Evolutionary conservation across 2,888 invertebrate species (phyloP).

Genomic region (Desoria tigrina): DNA sequence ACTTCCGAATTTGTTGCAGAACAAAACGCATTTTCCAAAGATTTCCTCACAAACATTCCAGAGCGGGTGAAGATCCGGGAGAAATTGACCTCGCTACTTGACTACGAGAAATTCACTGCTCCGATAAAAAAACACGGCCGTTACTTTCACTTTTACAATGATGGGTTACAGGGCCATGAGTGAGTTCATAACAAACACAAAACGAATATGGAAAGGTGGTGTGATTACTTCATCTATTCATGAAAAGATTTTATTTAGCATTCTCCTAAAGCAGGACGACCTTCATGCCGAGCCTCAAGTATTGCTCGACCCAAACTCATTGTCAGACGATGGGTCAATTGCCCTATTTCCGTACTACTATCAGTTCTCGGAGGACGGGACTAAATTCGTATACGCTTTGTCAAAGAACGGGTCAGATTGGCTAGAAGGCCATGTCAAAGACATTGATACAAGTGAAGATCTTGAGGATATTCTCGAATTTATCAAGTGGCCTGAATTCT

Average conservation of each 20-base stretch:
- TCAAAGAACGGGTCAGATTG: constrained; percentile 3
- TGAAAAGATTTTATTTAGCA: too few relatives aligned
- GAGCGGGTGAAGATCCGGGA: constrained; percentile 72
- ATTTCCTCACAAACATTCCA: constrained; percentile 76
- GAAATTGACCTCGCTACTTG: constrained; percentile 85
- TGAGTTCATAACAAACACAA: not conserved
- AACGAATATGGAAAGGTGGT: not conserved
- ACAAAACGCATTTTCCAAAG: constrained; percentile 83
- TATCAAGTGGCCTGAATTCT: constrained; percentile 61
- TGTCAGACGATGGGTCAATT: constrained; percentile 74
- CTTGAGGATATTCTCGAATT: constrained; percentile 59
- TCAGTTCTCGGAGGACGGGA: not conserved
- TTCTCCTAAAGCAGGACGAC: constrained; percentile 71
- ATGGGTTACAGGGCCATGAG: constrained; percentile 91
- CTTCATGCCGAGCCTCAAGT: constrained; percentile 71
- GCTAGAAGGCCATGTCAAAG: not conserved
- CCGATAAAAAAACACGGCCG: constrained; percentile 77
- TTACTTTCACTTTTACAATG: constrained; percentile 90
- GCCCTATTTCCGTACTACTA: constrained; percentile 67
- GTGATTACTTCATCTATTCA: not conserved
- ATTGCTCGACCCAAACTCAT: constrained; percentile 92
- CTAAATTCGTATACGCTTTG: not conserved
- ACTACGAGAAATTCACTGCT: constrained; percentile 90
- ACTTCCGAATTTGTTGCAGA: constrained; percentile 84
- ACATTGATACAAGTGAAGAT: constrained; percentile 54